A percentile compares a stretch with the other conserved stretches of the same genome.
Evolutionary conservation across 2,113 vertebrate species (phyloP).

Genomic region (Pteropus alecto): DNA sequence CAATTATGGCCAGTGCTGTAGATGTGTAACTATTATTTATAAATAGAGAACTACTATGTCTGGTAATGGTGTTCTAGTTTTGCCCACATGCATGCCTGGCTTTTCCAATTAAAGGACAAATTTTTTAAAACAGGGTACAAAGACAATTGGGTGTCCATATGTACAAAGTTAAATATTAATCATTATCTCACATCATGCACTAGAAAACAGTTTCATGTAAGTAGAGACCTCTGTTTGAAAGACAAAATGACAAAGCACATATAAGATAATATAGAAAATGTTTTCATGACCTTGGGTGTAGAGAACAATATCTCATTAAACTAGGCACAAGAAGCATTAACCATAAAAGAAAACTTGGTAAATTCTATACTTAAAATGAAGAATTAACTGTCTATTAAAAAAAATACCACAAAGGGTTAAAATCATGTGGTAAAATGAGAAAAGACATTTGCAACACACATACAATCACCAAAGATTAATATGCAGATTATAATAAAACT

Average conservation of each 20-base stretch:
- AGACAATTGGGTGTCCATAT: neutral
- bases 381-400: neutral
- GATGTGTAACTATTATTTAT: neutral
- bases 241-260: neutral
- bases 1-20: neutral
- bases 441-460: neutral
- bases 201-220: neutral
- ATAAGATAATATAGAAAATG: neutral
- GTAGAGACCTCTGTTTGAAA: neutral
- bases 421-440: neutral
- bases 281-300: neutral
- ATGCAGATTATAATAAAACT: neutral
- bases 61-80: neutral
- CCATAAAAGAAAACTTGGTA: neutral
- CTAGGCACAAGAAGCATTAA: neutral
- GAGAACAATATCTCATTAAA: neutral
- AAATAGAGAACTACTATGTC: neutral
- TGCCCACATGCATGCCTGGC: fast-evolving
- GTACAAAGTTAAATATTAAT: neutral
- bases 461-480: neutral
- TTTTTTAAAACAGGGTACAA: neutral
- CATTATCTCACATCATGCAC: neutral
- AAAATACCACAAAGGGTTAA: neutral
- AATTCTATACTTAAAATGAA: neutral
- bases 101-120: neutral